Conservation (phyloP, 2,113 vertebrate species). For the Lamprotornis superbus region DNA sequence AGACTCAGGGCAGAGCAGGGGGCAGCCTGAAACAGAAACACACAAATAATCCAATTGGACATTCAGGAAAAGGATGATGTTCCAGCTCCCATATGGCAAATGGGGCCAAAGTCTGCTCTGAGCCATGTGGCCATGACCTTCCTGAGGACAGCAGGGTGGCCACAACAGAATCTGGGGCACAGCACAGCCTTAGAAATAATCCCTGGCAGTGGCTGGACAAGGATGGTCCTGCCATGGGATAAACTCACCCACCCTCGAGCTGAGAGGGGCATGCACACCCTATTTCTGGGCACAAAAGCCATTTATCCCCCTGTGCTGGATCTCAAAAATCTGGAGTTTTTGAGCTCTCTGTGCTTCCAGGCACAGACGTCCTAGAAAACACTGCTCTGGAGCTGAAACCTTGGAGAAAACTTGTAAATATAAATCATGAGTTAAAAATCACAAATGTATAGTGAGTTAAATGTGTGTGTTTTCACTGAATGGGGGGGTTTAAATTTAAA, state of each 20-base stretch:
- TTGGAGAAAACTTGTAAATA: too few relatives aligned
- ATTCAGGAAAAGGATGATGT: neutral
- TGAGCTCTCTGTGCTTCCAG: too few relatives aligned
- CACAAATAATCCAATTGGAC: conserved; percentile 19
- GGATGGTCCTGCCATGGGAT: neutral
- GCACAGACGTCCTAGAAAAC: too few relatives aligned
- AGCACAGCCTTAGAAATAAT: neutral
- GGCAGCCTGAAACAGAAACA: conserved; percentile 19
- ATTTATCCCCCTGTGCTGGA: accelerated
- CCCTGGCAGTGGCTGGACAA: neutral
- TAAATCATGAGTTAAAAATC: too few relatives aligned
- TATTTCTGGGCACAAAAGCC: neutral
- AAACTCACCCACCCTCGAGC: neutral
- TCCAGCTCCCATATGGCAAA: conserved; percentile 58
- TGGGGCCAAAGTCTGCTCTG: conserved; percentile 39
- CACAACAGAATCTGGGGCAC: neutral
- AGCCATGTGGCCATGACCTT: conserved; percentile 23
- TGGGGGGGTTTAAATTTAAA: too few relatives aligned
- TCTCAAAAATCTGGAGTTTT: too few relatives aligned
- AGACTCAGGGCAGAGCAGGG: neutral
- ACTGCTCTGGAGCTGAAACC: too few relatives aligned
- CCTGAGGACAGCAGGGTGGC: neutral
- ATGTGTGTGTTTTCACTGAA: too few relatives aligned
- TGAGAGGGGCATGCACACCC: neutral
- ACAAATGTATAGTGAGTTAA: too few relatives aligned